Percentiles rank a stretch among this genome's conserved stretches.
Conservation (phyloP, 2,797 vertebrate genomes). For the Pseudotriccus pelzelni region DNA sequence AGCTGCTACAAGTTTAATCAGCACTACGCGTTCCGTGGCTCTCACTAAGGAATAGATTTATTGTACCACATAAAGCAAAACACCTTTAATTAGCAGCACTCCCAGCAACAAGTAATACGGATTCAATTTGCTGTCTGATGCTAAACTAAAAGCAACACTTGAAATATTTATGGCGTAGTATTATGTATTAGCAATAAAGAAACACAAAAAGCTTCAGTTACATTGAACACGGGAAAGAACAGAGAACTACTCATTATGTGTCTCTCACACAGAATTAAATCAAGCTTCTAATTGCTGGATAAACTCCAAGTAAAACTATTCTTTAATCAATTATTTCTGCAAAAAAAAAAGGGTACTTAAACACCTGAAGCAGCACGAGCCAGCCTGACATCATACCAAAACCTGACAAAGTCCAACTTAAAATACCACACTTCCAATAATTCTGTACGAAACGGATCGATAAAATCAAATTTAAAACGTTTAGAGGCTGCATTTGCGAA, state of each 20-base stretch:
- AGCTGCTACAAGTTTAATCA: neutral
- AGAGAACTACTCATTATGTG: neutral
- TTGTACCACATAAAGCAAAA: neutral
- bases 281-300: neutral
- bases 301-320: neutral
- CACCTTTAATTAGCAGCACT: neutral
- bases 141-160: constrained; percentile 8
- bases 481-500: fast-evolving
- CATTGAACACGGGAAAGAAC: neutral
- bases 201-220: constrained; percentile 2
- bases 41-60: neutral
- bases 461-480: neutral
- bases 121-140: neutral
- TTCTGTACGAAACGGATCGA: neutral
- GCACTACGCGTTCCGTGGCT: neutral
- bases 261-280: neutral
- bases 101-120: neutral
- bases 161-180: constrained; percentile 27
- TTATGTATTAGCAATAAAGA: neutral
- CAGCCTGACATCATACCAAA: neutral
- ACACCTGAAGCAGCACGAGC: neutral
- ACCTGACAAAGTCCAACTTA: neutral
- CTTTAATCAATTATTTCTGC: neutral
- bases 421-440: neutral
- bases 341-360: neutral